Conservation (phyloP, 2,113 vertebrate genomes). For the Alectura lathami region DNA sequence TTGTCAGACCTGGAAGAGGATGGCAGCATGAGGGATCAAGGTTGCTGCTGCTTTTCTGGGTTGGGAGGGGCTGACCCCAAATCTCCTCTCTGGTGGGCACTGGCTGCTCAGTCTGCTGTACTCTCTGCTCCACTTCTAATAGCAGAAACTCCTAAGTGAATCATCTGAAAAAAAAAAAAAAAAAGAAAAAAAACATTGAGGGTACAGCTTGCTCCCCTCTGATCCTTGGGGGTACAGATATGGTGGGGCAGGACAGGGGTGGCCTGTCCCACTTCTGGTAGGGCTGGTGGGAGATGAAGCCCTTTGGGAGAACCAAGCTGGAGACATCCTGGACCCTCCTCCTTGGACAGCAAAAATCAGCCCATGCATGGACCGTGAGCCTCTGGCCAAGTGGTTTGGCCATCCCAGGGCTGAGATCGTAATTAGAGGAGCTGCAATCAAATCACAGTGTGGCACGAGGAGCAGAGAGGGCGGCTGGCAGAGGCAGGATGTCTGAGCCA, state of each 20-base stretch:
- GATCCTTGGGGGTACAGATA: not conserved
- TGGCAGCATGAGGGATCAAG: not conserved
- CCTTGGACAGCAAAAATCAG: accelerated
- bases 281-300: not conserved
- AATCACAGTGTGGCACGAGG: accelerated
- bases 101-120: not conserved
- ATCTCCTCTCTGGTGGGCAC: not conserved
- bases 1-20: not conserved
- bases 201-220: not conserved
- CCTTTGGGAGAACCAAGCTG: not conserved
- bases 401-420: not conserved
- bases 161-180: not conserved
- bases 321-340: not conserved
- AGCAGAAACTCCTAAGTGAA: not conserved
- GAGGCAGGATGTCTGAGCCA: slow-evolving; percentile 59
- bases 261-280: too few species aligned
- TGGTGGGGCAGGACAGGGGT: not conserved
- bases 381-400: not conserved
- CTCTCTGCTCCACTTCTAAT: not conserved
- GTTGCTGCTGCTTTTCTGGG: not conserved
- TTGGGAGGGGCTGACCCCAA: not conserved
- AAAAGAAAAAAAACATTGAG: not conserved
- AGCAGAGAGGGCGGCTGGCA: not conserved
- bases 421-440: accelerated
- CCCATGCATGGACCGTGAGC: not conserved